These are phyloP conservation scores for Calameuta pallipes DNA, from an alignment of 2,888 invertebrate genomes.

Conservation along the genomic window DNA sequence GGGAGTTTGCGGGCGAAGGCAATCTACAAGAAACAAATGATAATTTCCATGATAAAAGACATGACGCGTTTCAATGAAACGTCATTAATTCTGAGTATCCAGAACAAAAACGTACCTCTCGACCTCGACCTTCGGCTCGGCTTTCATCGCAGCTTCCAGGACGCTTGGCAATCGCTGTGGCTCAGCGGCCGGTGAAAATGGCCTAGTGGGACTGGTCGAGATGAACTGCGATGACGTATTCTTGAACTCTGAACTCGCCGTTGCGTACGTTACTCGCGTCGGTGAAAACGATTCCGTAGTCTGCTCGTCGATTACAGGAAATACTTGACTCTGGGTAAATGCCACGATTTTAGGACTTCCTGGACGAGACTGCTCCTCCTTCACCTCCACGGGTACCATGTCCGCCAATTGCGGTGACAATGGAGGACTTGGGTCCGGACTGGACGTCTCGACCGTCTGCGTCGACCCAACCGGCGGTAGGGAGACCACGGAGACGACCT, in stretches of 20 bases:
- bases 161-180: slow-evolving; percentile 74
- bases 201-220: slow-evolving; percentile 53
- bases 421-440: slow-evolving; percentile 65
- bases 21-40: slow-evolving; percentile 68
- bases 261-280: slow-evolving; percentile 45
- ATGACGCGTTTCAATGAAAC: background rate
- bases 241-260: slow-evolving; percentile 45
- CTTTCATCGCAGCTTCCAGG: slow-evolving; percentile 88
- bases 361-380: slow-evolving; percentile 50
- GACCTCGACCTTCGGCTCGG: slow-evolving; percentile 85
- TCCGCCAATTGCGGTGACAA: slow-evolving; percentile 56
- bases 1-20: slow-evolving; percentile 68
- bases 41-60: background rate
- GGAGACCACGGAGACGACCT: slow-evolving; percentile 69
- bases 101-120: slow-evolving; percentile 59
- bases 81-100: background rate
- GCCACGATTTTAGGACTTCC: slow-evolving; percentile 55
- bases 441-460: slow-evolving; percentile 73
- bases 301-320: slow-evolving; percentile 49
- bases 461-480: slow-evolving; percentile 73
- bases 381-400: slow-evolving; percentile 51
- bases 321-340: slow-evolving; percentile 48
- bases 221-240: slow-evolving; percentile 48
- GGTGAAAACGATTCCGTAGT: slow-evolving; percentile 51
- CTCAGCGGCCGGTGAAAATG: slow-evolving; percentile 61